phyloP scores from a whole-genome alignment of 1,140 invertebrate genomes.

The Kradibia gibbosae region DNA sequence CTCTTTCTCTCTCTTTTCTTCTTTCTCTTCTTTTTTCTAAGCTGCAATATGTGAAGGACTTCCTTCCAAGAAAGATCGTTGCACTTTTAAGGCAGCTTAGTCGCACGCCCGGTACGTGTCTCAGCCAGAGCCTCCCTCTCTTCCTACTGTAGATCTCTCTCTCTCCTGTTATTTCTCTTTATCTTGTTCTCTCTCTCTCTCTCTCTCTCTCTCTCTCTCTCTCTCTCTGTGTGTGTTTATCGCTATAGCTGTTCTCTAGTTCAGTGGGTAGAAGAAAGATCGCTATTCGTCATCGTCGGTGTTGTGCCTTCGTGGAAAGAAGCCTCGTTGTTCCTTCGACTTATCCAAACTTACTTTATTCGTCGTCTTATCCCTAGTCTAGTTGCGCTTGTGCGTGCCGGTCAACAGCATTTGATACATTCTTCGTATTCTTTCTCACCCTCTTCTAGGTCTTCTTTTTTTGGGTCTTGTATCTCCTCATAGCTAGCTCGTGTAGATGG shows the following conservation, averaged over 20 bases:
- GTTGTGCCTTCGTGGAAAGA: constrained; percentile 39
- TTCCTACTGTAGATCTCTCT: neutral
- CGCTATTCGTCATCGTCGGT: neutral
- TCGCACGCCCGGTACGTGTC: neutral
- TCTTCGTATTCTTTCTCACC: neutral
- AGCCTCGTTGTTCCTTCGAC: constrained; percentile 16
- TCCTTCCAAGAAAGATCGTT: constrained; percentile 48
- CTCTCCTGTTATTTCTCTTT: neutral
- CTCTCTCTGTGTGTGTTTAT: neutral
- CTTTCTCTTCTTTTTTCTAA: neutral
- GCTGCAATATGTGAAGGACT: constrained; percentile 32
- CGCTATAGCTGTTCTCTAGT: neutral
- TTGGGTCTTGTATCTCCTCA: neutral
- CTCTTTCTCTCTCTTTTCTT: neutral
- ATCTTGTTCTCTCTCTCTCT: neutral
- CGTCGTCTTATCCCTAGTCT: neutral
- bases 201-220: neutral
- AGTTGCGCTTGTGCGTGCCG: neutral
- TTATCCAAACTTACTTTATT: neutral
- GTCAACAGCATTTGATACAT: constrained; percentile 9
- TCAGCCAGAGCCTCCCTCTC: constrained; percentile 1
- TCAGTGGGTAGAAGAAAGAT: neutral
- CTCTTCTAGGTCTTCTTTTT: neutral
- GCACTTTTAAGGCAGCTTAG: constrained; percentile 46
- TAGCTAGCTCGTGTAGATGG: neutral